Base-by-base conservation (phyloP, 35 echinoderm and acorn worm species). In the Acanthaster planci region DNA sequence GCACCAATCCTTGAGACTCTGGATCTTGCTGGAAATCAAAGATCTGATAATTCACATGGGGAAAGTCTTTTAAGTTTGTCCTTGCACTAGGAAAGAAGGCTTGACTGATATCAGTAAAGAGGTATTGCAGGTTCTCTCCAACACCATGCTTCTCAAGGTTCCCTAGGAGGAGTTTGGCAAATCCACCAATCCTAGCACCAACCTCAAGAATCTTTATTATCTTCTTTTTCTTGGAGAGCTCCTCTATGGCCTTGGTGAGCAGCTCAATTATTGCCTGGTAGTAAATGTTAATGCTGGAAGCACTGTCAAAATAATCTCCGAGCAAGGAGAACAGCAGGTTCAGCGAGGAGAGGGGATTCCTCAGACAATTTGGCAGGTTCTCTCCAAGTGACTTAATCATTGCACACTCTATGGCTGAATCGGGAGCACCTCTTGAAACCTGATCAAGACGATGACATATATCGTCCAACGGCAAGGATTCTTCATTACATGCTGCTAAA, bases 21-120 rank as follows among this genome's bases (percentile, higher is more conserved):
- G 92, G 51, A n/a, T 93, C 90, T 31, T 85, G 77, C 75, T 97
- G 90, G 58, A 97, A 93, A 79, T 97, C 90, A 32, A 97, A 57
- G 51, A 89, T 87, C 57, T 97, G 81, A 50, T 97, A 97, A 52
- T 97, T 92, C 26, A 97, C 84, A 56, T 89, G 89, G 15, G 89
- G 84, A 79, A 72, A 92, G 0, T 92, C 90, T 26, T 37, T 52
- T 29, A 92, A 40, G 17, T 52, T 57, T 2, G 86, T 80, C 44
- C 83, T 39, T n/a, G 94, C 94, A 64, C 92, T 90, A 35, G 77
- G 64, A 80, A 97, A 97, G 81, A 97, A 97, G 22, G 94, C 67
- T 19, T 84, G 90, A 75, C 90, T 97, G 57, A 97, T 39, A 55
- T 97, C 94, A 1, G 94, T 97, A 84, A 97, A 97, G 40, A 97